Percentiles rank a stretch among this genome's conserved stretches.
Conservation (phyloP, 2,113 vertebrate genomes). For the Piprites chloris region DNA sequence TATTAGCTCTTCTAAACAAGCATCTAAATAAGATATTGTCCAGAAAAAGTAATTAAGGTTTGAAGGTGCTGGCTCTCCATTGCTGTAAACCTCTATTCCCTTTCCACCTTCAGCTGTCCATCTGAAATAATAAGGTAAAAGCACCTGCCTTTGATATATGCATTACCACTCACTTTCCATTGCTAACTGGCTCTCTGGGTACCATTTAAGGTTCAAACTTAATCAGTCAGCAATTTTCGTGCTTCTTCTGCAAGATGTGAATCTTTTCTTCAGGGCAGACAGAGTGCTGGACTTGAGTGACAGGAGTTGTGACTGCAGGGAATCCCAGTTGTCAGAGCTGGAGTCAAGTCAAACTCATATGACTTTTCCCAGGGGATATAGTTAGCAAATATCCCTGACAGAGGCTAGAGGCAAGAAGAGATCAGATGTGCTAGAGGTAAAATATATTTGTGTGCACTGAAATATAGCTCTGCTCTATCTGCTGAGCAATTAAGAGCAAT, state of each 20-base stretch:
- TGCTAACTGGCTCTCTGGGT: conserved; percentile 82
- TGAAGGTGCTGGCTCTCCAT: accelerated
- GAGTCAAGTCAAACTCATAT: conserved; percentile 68
- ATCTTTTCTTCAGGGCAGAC: conserved; percentile 73
- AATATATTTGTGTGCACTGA: conserved; percentile 62
- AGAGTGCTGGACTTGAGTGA: conserved; percentile 54
- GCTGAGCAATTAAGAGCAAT: conserved; percentile 72
- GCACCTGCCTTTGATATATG: conserved; percentile 67
- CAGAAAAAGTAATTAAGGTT: not conserved
- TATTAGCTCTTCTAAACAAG: not conserved
- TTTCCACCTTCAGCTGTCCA: not conserved
- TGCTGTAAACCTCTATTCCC: not conserved
- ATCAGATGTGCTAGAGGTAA: conserved; percentile 66
- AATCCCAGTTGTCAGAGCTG: conserved; percentile 74
- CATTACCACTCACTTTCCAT: conserved; percentile 77
- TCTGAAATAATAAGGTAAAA: conserved; percentile 24
- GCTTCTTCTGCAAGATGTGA: conserved; percentile 71
- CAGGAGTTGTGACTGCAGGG: conserved; percentile 75
- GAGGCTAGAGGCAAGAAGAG: conserved; percentile 78
- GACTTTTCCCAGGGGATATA: conserved; percentile 74
- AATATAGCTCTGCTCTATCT: conserved; percentile 48
- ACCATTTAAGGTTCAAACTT: conserved; percentile 84
- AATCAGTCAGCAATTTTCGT: conserved; percentile 85
- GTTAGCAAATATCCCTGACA: conserved; percentile 79
- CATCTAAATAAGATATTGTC: not conserved